Percentiles rank a stretch among this genome's conserved stretches.
phyloP scores from a whole-genome alignment of 2,797 vertebrate genomes.

The Cercopithecus petaurista region DNA sequence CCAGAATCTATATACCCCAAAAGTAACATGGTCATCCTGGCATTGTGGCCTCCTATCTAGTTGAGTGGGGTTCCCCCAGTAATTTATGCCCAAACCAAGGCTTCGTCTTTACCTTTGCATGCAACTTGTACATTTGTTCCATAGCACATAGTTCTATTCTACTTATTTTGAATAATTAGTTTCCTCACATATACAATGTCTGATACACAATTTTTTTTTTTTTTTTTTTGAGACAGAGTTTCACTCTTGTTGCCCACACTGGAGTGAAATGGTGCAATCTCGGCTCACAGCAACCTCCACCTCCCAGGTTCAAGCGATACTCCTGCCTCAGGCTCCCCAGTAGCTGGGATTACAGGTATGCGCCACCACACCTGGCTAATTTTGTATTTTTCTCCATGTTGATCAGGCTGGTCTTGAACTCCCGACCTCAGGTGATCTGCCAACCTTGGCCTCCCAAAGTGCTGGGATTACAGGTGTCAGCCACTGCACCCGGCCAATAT shows the following conservation, averaged over 20 bases:
- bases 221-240: not conserved
- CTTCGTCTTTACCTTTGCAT: not conserved
- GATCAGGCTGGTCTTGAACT: not conserved
- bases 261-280: not conserved
- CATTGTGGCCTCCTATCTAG: not conserved
- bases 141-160: not conserved
- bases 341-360: not conserved
- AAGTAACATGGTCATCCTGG: not conserved
- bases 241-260: fast-evolving
- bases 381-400: not conserved
- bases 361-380: not conserved
- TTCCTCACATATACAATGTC: not conserved
- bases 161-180: not conserved
- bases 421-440: not conserved
- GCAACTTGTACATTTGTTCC: not conserved
- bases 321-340: not conserved
- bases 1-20: not conserved
- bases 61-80: fast-evolving
- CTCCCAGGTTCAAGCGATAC: not conserved
- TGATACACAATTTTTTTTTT: not conserved
- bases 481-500: not conserved
- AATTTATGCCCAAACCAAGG: not conserved
- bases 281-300: not conserved
- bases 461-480: not conserved
- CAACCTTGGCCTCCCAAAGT: not conserved